These are phyloP conservation scores for Diachasmimorpha longicaudata DNA, from an alignment of 1,140 invertebrate species.

Conservation along the genomic window DNA sequence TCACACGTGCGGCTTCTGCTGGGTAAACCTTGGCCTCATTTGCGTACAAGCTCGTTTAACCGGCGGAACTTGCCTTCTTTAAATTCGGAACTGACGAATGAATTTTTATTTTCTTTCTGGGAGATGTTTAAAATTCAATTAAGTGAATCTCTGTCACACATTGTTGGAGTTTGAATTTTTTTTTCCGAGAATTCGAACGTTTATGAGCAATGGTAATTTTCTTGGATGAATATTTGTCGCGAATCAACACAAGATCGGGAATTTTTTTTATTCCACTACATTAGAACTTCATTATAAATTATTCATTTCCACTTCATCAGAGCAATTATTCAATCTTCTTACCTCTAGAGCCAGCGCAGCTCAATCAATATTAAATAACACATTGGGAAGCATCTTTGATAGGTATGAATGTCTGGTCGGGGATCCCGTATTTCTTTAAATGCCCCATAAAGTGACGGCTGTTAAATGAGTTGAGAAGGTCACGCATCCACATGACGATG, in stretches of 20 bases:
- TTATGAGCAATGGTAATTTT: not conserved
- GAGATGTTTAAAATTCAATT: not conserved
- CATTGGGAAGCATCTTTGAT: not conserved
- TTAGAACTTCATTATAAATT: no score
- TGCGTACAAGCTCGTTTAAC: slow-evolving; percentile 1
- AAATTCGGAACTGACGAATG: not conserved
- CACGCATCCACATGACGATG: slow-evolving; percentile 37
- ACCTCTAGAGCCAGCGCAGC: no score
- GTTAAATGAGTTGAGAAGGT: slow-evolving; percentile 43
- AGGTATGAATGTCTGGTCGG: slow-evolving; percentile 2
- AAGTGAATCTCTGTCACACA: not conserved
- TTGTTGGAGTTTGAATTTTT: not conserved
- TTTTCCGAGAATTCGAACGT: not conserved
- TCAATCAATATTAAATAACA: not conserved
- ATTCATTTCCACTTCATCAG: not conserved
- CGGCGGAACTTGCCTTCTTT: not conserved
- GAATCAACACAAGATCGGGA: not conserved
- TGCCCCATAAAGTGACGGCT: slow-evolving; percentile 40
- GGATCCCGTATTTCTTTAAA: slow-evolving; percentile 39
- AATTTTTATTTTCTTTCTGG: not conserved
- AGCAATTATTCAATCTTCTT: not conserved
- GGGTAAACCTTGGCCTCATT: slow-evolving; percentile 14
- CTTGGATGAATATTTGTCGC: not conserved
- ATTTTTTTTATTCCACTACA: not conserved
- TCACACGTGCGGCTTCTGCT: slow-evolving; percentile 25